Evolutionary conservation across 2,888 invertebrate species (phyloP).

Genomic region (Dasypogon diadema): DNA sequence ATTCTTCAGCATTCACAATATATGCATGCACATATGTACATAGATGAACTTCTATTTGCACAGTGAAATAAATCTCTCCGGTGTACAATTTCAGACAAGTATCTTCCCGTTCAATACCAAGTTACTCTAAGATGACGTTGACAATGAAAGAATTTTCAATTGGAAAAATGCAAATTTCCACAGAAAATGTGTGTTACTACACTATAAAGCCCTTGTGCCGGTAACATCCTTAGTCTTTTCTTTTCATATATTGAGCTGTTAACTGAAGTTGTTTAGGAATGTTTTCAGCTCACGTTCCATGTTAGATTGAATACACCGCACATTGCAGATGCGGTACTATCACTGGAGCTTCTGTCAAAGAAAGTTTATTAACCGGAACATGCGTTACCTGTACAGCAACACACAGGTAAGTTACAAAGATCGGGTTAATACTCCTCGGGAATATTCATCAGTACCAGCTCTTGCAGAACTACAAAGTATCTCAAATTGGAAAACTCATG

Average conservation of each 20-base stretch:
- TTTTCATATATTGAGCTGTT: conserved; percentile 19
- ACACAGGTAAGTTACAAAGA: not conserved
- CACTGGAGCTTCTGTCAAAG: conserved; percentile 22
- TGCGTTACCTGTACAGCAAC: conserved; percentile 4
- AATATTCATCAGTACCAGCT: not conserved
- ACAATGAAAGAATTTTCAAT: conserved; percentile 20
- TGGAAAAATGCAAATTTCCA: conserved; percentile 29
- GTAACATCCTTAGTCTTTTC: not conserved
- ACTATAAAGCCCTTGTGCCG: not conserved
- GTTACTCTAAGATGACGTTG: not conserved
- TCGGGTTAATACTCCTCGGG: not conserved
- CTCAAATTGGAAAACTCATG: not conserved
- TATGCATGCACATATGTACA: not conserved
- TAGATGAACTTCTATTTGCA: not conserved
- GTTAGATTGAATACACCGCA: not conserved
- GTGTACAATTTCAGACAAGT: conserved; percentile 2
- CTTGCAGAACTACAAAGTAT: not conserved
- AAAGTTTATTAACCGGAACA: conserved; percentile 29
- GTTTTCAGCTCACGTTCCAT: conserved; percentile 20
- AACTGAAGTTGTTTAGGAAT: not conserved
- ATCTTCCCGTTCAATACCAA: conserved; percentile 1
- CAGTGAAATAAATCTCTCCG: conserved; percentile 12
- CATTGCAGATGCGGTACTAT: not conserved
- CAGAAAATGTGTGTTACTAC: conserved; percentile 10
- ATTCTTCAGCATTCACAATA: not conserved